Conservation (phyloP, 2,797 vertebrate species). For the Chaenodraco wilsoni region DNA sequence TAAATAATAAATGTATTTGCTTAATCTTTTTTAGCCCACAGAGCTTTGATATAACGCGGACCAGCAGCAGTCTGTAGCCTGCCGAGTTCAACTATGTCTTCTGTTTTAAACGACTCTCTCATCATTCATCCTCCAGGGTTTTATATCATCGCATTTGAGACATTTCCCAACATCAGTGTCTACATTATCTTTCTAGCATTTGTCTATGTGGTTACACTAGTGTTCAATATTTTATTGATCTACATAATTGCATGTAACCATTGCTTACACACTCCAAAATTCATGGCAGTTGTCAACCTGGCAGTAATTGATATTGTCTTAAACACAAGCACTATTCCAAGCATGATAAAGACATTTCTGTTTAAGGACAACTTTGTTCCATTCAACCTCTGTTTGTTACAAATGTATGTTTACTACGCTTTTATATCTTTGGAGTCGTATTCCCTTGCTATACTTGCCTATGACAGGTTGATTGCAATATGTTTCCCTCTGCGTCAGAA, state of each 20-base stretch:
- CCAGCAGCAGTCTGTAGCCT: background rate
- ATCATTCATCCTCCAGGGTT: conserved; percentile 70
- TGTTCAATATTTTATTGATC: conserved; percentile 66
- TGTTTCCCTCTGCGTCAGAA: conserved; percentile 71
- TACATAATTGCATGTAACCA: conserved; percentile 49
- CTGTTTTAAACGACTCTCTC: conserved; percentile 39
- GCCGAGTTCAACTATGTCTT: conserved; percentile 37
- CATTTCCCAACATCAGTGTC: conserved; percentile 40
- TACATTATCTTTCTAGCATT: conserved; percentile 67
- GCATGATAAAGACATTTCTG: conserved; percentile 70
- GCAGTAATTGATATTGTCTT: conserved; percentile 64
- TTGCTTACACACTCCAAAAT: conserved; percentile 70
- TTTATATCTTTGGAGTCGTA: conserved; percentile 49
- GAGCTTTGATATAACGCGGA: background rate
- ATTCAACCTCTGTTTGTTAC: conserved; percentile 64
- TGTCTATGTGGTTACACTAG: conserved; percentile 58
- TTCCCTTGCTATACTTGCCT: conserved; percentile 65
- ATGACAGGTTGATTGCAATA: conserved; percentile 71
- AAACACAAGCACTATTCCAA: conserved; percentile 65
- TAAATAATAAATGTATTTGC: background rate
- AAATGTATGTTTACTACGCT: conserved; percentile 62
- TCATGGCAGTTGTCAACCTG: conserved; percentile 64
- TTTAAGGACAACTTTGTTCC: conserved; percentile 66
- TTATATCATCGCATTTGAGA: conserved; percentile 64
- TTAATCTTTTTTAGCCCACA: background rate